Evolutionary conservation across 1,140 invertebrate genomes (phyloP).

Genomic region (Lanistes nyassanus): DNA sequence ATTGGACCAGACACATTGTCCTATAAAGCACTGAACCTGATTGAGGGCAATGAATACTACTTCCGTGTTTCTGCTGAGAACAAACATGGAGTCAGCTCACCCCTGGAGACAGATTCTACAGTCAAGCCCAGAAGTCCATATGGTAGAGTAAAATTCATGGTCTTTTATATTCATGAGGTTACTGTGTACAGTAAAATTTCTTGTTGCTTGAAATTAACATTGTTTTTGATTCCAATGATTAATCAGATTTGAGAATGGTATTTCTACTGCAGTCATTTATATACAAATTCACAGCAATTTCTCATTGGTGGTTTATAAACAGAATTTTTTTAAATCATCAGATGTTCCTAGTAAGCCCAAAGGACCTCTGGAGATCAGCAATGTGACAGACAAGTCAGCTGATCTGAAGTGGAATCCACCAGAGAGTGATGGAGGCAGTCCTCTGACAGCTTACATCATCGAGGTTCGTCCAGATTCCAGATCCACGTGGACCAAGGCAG

Average conservation of each 20-base stretch:
- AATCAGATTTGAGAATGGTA: no score
- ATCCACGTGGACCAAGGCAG: slow-evolving; percentile 76
- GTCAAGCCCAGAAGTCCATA: slow-evolving; percentile 90
- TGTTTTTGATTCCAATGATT: no score
- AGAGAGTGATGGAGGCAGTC: slow-evolving; percentile 93
- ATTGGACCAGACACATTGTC: slow-evolving; percentile 63
- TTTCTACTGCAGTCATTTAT: no score
- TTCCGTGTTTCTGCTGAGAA: slow-evolving; percentile 92
- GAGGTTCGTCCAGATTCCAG: slow-evolving; percentile 86
- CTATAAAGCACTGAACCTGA: slow-evolving; percentile 88
- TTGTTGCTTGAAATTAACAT: no score
- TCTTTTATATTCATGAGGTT: no score
- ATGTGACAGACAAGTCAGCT: slow-evolving; percentile 93
- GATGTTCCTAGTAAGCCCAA: slow-evolving; percentile 57
- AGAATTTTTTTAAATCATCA: slow-evolving; percentile 32
- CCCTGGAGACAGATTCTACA: slow-evolving; percentile 86
- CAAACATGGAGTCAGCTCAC: slow-evolving; percentile 77
- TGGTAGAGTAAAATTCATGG: slow-evolving; percentile 74
- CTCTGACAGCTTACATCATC: slow-evolving; percentile 92
- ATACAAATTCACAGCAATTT: no score
- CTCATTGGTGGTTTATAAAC: no score
- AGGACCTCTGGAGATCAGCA: slow-evolving; percentile 88
- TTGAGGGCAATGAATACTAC: slow-evolving; percentile 85
- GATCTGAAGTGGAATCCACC: slow-evolving; percentile 93
- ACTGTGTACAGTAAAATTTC: no score